Conservation (phyloP, 2,797 vertebrate genomes). For the Macropodus opercularis region DNA sequence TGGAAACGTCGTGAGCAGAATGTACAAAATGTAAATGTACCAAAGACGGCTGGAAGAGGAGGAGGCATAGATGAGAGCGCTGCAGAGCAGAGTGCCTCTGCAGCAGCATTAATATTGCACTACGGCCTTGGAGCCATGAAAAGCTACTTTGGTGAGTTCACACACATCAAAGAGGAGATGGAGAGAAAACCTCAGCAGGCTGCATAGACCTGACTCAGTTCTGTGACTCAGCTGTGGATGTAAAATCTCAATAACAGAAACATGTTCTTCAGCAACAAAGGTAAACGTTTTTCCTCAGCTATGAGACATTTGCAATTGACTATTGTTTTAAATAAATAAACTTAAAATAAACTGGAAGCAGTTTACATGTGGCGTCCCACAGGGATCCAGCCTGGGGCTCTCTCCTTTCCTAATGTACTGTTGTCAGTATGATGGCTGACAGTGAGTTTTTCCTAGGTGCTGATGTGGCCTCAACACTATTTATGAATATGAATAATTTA, state of each 20-base stretch:
- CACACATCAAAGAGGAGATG: constrained; percentile 52
- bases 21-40: constrained; percentile 7
- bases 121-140: constrained; percentile 65
- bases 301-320: not conserved
- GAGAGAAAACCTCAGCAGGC: constrained; percentile 25
- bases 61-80: constrained; percentile 8
- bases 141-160: constrained; percentile 57
- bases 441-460: no score
- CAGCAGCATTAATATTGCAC: constrained; percentile 77
- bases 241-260: not conserved
- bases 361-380: no score
- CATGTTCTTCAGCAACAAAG: not conserved
- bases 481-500: no score
- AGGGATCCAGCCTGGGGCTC: no score
- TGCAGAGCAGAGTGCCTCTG: constrained; percentile 55
- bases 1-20: not conserved
- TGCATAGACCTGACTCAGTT: constrained; percentile 30
- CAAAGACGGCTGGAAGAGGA: not conserved
- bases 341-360: not conserved
- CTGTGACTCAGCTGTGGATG: constrained; percentile 22
- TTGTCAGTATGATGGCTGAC: no score
- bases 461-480: no score
- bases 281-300: not conserved
- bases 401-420: no score
- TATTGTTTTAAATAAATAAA: not conserved